Evolutionary conservation across 2,797 vertebrate genomes (phyloP).

Genomic region (Ptychadena robeensis): DNA sequence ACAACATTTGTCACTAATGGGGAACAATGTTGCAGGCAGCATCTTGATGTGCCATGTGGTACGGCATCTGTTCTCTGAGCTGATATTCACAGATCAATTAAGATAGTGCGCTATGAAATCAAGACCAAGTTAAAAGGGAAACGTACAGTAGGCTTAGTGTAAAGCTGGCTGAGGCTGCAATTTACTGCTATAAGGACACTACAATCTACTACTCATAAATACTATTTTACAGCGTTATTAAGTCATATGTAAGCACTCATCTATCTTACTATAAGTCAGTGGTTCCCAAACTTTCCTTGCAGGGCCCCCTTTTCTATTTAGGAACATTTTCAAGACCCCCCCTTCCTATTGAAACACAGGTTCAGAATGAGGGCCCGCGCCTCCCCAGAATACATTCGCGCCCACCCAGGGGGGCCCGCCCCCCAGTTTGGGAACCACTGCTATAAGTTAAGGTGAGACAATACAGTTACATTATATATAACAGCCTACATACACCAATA

Average conservation of each 20-base stretch:
- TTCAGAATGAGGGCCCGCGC: too few relatives aligned
- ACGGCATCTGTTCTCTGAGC: constrained; percentile 47
- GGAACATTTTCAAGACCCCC: too few relatives aligned
- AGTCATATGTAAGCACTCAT: background rate
- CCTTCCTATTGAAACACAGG: too few relatives aligned
- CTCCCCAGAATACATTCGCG: too few relatives aligned
- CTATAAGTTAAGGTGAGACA: background rate
- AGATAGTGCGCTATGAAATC: constrained; percentile 47
- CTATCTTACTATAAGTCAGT: background rate
- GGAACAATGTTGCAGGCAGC: constrained; percentile 54
- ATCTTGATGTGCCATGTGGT: constrained; percentile 58
- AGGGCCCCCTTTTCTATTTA: too few relatives aligned
- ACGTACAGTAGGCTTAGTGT: constrained; percentile 29
- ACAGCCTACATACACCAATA: background rate
- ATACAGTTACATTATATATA: background rate
- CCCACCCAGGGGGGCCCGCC: too few relatives aligned
- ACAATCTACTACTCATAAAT: background rate
- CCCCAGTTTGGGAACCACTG: too few relatives aligned
- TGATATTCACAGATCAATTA: constrained; percentile 54
- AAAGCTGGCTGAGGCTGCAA: constrained; percentile 18
- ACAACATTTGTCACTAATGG: constrained; percentile 59
- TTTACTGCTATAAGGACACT: constrained; percentile 1
- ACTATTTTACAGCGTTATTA: background rate
- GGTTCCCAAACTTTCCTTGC: too few relatives aligned
- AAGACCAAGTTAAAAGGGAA: constrained; percentile 42